Base-by-base conservation (phyloP, 2,888 invertebrate genomes). In the Eupelmus urozonus region DNA sequence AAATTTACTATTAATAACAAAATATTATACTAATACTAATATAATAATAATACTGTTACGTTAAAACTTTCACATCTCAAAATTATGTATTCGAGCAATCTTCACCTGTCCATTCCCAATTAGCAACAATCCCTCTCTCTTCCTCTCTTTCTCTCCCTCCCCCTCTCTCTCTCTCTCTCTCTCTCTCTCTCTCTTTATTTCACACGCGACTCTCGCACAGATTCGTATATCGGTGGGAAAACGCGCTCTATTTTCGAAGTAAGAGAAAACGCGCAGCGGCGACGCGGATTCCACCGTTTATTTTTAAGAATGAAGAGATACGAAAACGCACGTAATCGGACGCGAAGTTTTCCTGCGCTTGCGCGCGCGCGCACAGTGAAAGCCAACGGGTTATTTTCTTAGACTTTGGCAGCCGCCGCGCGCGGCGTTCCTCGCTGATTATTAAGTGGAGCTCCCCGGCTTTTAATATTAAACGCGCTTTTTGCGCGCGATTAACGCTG, bases 331-430 rank as follows among this genome's bases (percentile, higher is more conserved):
- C 74, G 74, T 73, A 67, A 77, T 77, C 73, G 69, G 63, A 74
- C 69, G 59, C 63, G 65, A 71, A 74, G 45, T 79, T 79, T 71
- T 29, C 51, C 59, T 20, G 40, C 57, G 16, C 23, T 2, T 5
- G 25, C 34, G 23, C n/a, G 42, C n/a, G 49, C 67, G 11, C n/a
- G 45, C 57, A 16, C 70, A 27, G 62, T 57, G 63, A 70, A 70
- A 76, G 49, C 71, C 29, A 57, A 16, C 57, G 69, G 63, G 66
- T 79, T 75, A 71, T 79, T 79, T 79, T 73, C 72, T 76, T 66
- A 55, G 25, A 76, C 63, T 72, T 73, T 79, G 76, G 71, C 79
- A 72, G 42, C n/a, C n/a, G n/a, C n/a, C n/a, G n/a, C n/a, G n/a
- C n/a, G n/a, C 71, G 18, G 65, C 78, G 74, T 78, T 78, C 74